phyloP scores from a whole-genome alignment of 2,888 invertebrate species.

The Rotaria macrura region DNA sequence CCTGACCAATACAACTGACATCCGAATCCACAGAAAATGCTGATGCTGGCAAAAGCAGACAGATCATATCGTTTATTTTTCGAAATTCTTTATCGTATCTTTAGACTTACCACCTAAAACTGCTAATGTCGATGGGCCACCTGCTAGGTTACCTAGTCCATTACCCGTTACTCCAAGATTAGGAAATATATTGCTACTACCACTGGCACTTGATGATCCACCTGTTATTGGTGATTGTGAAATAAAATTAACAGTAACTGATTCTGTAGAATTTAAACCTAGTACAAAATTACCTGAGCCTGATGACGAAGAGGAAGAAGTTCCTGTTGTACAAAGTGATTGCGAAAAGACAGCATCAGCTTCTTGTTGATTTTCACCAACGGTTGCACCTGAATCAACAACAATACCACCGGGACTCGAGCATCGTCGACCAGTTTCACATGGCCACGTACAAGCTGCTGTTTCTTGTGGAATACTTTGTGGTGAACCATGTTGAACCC shows the following conservation, averaged over 20 bases:
- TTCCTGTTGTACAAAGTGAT: background rate
- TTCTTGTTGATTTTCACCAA: conserved; percentile 25
- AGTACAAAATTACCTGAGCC: background rate
- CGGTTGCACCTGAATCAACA: conserved; percentile 4
- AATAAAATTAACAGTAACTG: background rate
- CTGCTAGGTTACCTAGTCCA: background rate
- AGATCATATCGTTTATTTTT: too few species aligned
- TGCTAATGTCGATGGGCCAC: background rate
- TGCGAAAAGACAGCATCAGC: conserved; percentile 24
- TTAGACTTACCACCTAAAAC: background rate
- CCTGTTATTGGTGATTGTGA: background rate
- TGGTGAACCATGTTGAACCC: conserved; percentile 32
- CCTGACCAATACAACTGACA: conserved; percentile 20
- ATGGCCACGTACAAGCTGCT: conserved; percentile 32
- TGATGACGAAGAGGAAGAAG: background rate
- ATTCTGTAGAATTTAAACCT: background rate
- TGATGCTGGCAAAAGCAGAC: background rate
- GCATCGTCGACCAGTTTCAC: conserved; percentile 29
- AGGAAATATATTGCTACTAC: background rate
- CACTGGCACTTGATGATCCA: background rate
- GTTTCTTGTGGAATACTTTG: conserved; percentile 27
- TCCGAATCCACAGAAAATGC: conserved; percentile 3
- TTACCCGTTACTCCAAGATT: too few species aligned
- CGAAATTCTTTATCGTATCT: too few species aligned
- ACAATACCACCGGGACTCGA: conserved; percentile 28